phyloP scores from a whole-genome alignment of 37 sponge, comb jelly and placozoan species.

The Beroe ovata region DNA sequence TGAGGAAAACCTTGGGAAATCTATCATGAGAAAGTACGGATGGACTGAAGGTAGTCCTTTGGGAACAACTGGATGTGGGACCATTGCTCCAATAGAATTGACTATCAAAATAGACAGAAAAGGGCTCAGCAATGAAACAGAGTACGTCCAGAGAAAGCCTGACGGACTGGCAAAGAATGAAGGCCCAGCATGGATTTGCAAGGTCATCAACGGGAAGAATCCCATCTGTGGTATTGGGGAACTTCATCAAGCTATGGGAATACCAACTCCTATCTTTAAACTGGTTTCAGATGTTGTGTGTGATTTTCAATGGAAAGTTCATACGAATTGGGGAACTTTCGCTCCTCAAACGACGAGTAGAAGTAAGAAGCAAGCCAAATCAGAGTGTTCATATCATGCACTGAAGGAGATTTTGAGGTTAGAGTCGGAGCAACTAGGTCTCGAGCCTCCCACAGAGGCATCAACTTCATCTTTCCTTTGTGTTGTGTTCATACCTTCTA shows the following conservation, averaged over 20 bases:
- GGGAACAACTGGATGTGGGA: conserved; percentile 40
- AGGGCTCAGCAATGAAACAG: neutral
- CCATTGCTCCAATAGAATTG: conserved; percentile 29
- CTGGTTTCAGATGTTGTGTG: neutral
- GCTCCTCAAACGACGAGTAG: neutral
- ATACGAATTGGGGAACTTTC: conserved; percentile 41
- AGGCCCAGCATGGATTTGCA: conserved; percentile 50
- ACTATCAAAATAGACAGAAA: conserved; percentile 40
- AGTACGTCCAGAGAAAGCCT: conserved; percentile 15
- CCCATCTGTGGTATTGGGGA: conserved; percentile 23
- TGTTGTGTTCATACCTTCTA: conserved; percentile 16
- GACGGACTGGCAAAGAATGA: conserved; percentile 45
- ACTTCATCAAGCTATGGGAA: conserved; percentile 32
- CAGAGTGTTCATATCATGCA: conserved; percentile 57
- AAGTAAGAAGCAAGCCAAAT: conserved; percentile 60
- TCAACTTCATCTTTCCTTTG: neutral
- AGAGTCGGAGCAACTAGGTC: neutral
- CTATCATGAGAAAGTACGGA: conserved; percentile 39
- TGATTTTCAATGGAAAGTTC: conserved; percentile 22
- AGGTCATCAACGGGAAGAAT: conserved; percentile 22
- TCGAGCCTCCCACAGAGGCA: conserved; percentile 33
- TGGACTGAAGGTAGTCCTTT: conserved; percentile 54
- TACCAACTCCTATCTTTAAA: conserved; percentile 53
- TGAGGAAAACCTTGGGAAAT: conserved; percentile 33
- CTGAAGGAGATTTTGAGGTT: conserved; percentile 15